Base-by-base conservation (phyloP, 2,797 vertebrate genomes). In the Phataginus tricuspis region DNA sequence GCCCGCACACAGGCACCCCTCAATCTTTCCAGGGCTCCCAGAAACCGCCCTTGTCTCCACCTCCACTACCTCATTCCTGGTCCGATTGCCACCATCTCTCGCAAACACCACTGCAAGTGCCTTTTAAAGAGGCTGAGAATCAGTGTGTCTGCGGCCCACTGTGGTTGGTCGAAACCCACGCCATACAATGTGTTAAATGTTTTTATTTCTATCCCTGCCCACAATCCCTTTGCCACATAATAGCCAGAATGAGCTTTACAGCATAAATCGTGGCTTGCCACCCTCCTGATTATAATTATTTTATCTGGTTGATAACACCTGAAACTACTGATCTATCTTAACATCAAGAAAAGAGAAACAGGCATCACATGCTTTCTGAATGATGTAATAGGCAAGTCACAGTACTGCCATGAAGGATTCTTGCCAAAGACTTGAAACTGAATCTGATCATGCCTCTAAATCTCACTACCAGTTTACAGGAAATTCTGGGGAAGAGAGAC, bases 301-400 rank as follows among this genome's bases (percentile, higher is more conserved):
- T 45, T 49, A 45, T 59, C 88, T 90, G 34, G 19, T 39, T 83
- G 49, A 87, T 10, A 91, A 55, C 31, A 72, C 25, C n/a, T 87
- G 51, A 95, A 96, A 91, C 66, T 57, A 49, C 69, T 69, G 25
- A 39, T 68, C n/a, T 87, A 31, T 63, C 39, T 85, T 93, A 90
- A 86, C 49, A 80, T 71, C 49, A 66, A 87, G 63, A 75, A 82
- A 75, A 77, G 5, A 78, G 19, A 75, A 89, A 83, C 39, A 34
- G 18, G 25, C 7, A 68, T 64, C 31, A 23, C 0, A 0, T 37
- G 18, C 66, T 66, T 63, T 78, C 59, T 45, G 14, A 68, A 63
- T 29, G 19, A 82, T n/a, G 34, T 2, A 12, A 19, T 13, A 71
- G 37, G 64, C 39, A 34, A 11, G 34, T 82, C 49, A 55, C 21